A percentile compares a stretch with the other conserved stretches of the same genome.
Evolutionary conservation across 1,140 invertebrate genomes (phyloP).

Genomic region (Frieseomelitta varia): DNA sequence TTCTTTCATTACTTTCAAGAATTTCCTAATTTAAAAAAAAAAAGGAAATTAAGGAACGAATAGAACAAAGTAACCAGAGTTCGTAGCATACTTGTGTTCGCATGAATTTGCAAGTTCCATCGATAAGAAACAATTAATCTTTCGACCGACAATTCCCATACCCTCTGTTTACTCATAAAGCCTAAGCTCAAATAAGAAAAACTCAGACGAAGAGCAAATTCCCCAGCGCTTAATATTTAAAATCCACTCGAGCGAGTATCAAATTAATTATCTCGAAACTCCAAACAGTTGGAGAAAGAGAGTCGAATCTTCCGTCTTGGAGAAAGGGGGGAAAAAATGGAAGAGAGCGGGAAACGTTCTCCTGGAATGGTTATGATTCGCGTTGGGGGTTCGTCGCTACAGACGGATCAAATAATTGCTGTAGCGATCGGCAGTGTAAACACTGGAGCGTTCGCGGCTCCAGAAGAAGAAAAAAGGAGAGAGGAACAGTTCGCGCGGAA

Average conservation of each 20-base stretch:
- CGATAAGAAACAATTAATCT: neutral
- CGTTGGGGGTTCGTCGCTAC: conserved; percentile 33
- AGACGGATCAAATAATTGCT: conserved; percentile 71
- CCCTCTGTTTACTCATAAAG: neutral
- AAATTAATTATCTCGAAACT: conserved; percentile 35
- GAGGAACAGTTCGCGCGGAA: conserved; percentile 20
- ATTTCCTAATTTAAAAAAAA: neutral
- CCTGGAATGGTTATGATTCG: conserved; percentile 4
- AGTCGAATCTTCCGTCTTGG: neutral
- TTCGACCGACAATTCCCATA: neutral
- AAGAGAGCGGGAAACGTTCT: neutral
- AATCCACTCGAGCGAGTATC: conserved; percentile 17
- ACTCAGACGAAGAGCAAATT: neutral
- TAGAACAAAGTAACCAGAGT: neutral
- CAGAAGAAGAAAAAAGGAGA: neutral
- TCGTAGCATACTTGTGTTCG: neutral
- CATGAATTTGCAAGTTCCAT: too few species aligned
- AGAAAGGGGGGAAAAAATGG: neutral
- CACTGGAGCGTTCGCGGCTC: conserved; percentile 23
- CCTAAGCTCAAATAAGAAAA: neutral
- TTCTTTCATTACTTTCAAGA: too few species aligned
- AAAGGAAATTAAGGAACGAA: neutral
- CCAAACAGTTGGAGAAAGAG: neutral
- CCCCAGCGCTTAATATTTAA: conserved; percentile 27
- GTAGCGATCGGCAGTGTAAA: conserved; percentile 67